phyloP scores from a whole-genome alignment of 1,140 invertebrate genomes.

The Platyscapa corneri region DNA sequence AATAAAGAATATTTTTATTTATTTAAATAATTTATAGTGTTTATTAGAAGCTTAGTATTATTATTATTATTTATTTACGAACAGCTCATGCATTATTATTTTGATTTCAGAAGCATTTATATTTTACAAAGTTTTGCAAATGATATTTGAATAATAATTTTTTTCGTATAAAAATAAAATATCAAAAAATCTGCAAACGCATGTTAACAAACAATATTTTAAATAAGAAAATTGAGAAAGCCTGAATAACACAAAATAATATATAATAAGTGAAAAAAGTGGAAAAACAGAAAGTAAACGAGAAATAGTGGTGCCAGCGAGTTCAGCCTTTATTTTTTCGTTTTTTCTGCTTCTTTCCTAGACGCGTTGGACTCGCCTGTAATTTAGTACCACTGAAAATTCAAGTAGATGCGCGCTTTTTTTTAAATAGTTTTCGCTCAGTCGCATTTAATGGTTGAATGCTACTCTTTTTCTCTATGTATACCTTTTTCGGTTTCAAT shows the following conservation, averaged over 20 bases:
- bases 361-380: slow-evolving; percentile 2
- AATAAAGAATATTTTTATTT: too few relatives aligned
- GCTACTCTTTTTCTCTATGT: slow-evolving; percentile 20
- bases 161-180: too few relatives aligned
- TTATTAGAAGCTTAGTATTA: too few relatives aligned
- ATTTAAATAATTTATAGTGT: too few relatives aligned
- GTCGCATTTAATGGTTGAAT: background rate
- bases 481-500: too few relatives aligned
- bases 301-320: slow-evolving; percentile 39
- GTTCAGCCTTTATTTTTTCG: background rate
- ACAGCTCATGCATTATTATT: too few relatives aligned
- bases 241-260: background rate
- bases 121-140: too few relatives aligned
- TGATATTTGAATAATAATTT: too few relatives aligned
- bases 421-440: slow-evolving; percentile 31
- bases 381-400: slow-evolving; percentile 41
- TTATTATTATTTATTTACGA: too few relatives aligned
- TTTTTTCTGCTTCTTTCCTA: background rate
- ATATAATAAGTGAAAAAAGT: background rate
- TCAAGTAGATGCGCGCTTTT: slow-evolving; percentile 21
- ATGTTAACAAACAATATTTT: background rate
- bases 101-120: too few relatives aligned
- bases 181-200: background rate
- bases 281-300: slow-evolving; percentile 23
- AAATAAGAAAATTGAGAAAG: slow-evolving; percentile 4